Base-by-base conservation (phyloP, 2,888 invertebrate genomes). In the Cerceris rybyensis region DNA sequence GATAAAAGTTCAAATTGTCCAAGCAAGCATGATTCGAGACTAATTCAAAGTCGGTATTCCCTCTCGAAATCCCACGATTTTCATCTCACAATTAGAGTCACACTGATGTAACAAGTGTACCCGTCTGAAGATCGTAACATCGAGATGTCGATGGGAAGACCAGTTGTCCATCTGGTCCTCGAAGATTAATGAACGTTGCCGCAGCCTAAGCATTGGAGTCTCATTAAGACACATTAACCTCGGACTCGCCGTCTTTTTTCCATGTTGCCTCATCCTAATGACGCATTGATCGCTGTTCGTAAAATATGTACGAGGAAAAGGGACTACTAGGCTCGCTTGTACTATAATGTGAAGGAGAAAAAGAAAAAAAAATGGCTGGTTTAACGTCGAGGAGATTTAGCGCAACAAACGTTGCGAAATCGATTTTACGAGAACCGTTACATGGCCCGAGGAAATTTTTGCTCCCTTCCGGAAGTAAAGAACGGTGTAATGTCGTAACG, bases 201-300 rank as follows among this genome's bases (percentile, higher is more conserved):
- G 28, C 28, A 28, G 67, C 67, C 55, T 70, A 70, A 71, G 75
- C 67, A 84, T 82, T 80, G 70, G 67, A 69, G 72, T 78, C 79
- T 83, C 85, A 84, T 86, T 86, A 86, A 81, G 84, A 84, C 79
- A 74, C 85, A 84, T 84, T 87, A 85, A 84, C 80, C 78, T 65
- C 66, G 52, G 49, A 63, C 68, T 46, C 66, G 71, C 69, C 74
- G 14, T 28, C 52, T 43, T 59, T 63, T 52, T 57, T n/a, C 6
- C 55, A 17, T 61, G 42, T 28, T 55, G 52, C 50, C 64, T 72
- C 69, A 72, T 69, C 78, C 78, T 83, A 81, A 81, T 83, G 83
- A 81, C 75, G 66, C 80, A 83, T 81, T 73, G 83, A 83, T 73
- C 78, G 72, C 75, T 63, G 60, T 77, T 73, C 63, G 54, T 61